phyloP scores from a whole-genome alignment of 2,113 vertebrate species.

The Gobius niger region DNA sequence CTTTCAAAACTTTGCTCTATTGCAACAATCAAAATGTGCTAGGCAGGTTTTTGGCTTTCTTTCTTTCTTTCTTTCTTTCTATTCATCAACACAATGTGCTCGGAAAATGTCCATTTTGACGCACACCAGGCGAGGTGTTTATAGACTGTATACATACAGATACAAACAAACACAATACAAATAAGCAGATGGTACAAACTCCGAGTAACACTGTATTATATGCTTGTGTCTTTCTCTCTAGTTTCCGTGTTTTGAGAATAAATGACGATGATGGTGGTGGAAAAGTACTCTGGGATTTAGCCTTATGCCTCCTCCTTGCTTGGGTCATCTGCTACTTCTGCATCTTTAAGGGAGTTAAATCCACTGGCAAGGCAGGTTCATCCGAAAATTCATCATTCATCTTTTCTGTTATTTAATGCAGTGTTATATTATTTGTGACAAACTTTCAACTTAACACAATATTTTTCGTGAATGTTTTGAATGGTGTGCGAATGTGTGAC shows the following conservation, averaged over 20 bases:
- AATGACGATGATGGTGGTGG: constrained; percentile 75
- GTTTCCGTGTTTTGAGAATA: constrained; percentile 81
- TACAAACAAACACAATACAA: neutral
- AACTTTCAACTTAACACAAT: neutral
- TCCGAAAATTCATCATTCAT: neutral
- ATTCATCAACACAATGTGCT: neutral
- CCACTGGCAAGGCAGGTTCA: constrained; percentile 76
- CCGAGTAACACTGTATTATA: neutral
- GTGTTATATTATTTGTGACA: neutral
- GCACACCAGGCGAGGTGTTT: neutral
- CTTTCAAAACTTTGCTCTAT: neutral
- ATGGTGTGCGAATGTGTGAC: neutral
- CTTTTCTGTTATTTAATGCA: neutral
- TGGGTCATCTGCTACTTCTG: constrained; percentile 86
- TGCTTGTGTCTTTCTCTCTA: constrained; percentile 45
- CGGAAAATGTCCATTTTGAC: neutral
- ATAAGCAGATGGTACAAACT: neutral
- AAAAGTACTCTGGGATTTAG: constrained; percentile 74
- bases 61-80: no score
- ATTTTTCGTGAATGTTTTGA: neutral
- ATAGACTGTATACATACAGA: neutral
- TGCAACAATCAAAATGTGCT: neutral
- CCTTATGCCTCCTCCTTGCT: constrained; percentile 75
- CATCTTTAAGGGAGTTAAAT: constrained; percentile 84
- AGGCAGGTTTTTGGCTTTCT: neutral